phyloP scores from a whole-genome alignment of 2,113 vertebrate genomes.

The Pachyramphus minor region DNA sequence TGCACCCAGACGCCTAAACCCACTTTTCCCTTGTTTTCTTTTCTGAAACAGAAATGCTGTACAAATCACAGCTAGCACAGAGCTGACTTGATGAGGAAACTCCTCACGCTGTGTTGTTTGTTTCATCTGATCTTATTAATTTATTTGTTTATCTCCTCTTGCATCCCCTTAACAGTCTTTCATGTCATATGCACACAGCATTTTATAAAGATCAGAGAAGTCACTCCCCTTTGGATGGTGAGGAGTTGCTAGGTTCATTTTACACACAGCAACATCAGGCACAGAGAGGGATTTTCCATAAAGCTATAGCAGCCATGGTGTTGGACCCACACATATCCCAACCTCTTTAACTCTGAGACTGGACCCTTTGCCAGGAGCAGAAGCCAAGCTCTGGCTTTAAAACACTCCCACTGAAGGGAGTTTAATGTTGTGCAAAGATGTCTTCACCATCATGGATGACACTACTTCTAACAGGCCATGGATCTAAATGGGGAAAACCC shows the following conservation, averaged over 20 bases:
- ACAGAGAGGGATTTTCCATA: neutral
- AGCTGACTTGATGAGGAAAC: neutral
- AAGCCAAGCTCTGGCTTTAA: neutral
- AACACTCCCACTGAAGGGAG: neutral
- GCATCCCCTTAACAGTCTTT: neutral
- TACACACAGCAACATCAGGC: accelerated
- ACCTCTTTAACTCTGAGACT: neutral
- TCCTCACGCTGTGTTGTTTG: neutral
- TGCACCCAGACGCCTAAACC: neutral
- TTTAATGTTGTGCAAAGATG: neutral
- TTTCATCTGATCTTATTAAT: neutral
- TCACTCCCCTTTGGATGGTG: accelerated
- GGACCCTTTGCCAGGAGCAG: neutral
- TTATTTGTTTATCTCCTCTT: neutral
- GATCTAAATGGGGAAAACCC: neutral
- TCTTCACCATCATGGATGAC: neutral
- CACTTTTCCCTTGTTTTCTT: neutral
- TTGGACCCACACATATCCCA: neutral
- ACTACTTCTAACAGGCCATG: neutral
- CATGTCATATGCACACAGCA: accelerated
- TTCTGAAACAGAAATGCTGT: neutral
- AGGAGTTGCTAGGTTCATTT: neutral
- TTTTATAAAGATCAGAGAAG: neutral
- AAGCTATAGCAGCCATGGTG: accelerated
- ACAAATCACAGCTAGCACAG: neutral